Evolutionary conservation across 2,113 vertebrate species (phyloP).

Genomic region (Mormyrus lacerda): DNA sequence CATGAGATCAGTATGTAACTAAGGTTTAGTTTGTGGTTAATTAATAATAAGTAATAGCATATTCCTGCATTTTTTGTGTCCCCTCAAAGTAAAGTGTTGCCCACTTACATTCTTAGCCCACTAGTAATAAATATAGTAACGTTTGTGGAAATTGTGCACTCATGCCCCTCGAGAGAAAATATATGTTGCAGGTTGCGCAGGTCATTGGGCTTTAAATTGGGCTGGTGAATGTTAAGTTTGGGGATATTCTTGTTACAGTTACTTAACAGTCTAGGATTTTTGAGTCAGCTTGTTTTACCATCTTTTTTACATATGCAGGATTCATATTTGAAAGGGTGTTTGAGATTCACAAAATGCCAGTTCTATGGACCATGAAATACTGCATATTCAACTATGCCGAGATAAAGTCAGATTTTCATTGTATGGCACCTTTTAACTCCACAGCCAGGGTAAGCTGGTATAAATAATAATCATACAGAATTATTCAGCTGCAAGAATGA

Average conservation of each 20-base stretch:
- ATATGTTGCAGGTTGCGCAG: neutral
- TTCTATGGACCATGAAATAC: neutral
- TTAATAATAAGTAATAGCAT: neutral
- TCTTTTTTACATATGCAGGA: neutral
- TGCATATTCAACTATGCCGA: neutral
- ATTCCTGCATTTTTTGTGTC: neutral
- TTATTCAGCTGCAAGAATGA: neutral
- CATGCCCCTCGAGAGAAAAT: neutral
- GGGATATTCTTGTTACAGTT: neutral
- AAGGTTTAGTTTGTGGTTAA: neutral
- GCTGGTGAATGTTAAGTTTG: neutral
- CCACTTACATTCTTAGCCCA: neutral
- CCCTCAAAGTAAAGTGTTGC: neutral
- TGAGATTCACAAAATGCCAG: neutral
- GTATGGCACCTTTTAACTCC: neutral
- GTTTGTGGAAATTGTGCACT: neutral
- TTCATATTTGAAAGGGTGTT: neutral
- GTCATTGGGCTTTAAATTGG: neutral
- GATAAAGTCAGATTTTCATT: neutral
- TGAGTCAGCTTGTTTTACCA: neutral
- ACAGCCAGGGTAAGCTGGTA: neutral
- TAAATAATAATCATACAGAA: neutral
- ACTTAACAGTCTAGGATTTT: neutral
- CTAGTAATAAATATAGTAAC: neutral
- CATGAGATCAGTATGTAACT: too few species aligned